Base-by-base conservation (phyloP, 2,888 invertebrate species). In the Ryuthela nishihirai region DNA sequence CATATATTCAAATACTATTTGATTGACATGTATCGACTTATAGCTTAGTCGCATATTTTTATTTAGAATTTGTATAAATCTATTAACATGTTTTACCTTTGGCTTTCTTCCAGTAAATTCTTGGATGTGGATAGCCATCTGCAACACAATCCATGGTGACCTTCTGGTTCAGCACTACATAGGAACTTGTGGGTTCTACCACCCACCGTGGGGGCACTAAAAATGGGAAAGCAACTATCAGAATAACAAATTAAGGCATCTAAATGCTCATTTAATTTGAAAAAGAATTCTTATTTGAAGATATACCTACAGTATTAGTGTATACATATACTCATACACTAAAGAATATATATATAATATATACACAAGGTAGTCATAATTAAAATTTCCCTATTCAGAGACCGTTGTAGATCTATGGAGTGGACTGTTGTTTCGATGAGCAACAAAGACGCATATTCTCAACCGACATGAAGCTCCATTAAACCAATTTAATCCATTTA, bases 161-260 rank as follows among this genome's bases (percentile, higher is more conserved):
- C 5, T 52, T 44, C 40, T 52, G 44, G 7, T 63, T 52, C 6
- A 62, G 46, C 7, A 65, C 50, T 7, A 64, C 65, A 42, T 46
- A 47, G 5, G 44, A 43, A 42, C 64, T 65, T 4, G 40, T 42
- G 3, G 67, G 67, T 38, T 67, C 67, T 20, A 67, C 55, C 38
- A 59, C 39, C 69, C 69, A 69, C 12, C 59, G 53, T 17, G 69
- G 68, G 36, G 68, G 68, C 50, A 69, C 69, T 66, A 41, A 24
- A 15, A 34, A 15, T 29, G 9, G n/a, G 9, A 9, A 29, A 29
- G 9, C n/a, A 29, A n/a, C 9, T 10, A 29, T 29, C 9, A 10
- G 10, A 29, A 1, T 9, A 29, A 10, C n/a, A 29, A 10, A 29
- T 29, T 10, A 10, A 29, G 39, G 39, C 39, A 9, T n/a, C n/a